Conservation (phyloP, 2,888 invertebrate genomes). For the Julus scandinavius region DNA sequence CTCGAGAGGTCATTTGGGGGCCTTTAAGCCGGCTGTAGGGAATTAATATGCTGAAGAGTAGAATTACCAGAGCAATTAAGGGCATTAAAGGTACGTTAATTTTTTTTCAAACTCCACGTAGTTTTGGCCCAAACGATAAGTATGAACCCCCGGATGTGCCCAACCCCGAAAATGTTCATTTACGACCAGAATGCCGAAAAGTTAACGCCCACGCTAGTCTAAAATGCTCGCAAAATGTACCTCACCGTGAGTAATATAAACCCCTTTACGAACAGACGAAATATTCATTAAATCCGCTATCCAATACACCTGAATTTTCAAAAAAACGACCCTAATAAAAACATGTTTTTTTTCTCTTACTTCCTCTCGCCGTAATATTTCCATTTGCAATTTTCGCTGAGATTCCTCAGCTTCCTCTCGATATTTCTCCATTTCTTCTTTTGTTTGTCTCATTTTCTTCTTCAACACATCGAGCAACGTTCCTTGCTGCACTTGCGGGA, state of each 20-base stretch:
- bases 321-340: not conserved
- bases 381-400: conserved; percentile 93
- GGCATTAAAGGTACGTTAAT: not conserved
- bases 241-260: not conserved
- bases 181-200: not conserved
- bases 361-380: conserved; percentile 97
- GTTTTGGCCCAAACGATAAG: not conserved
- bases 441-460: conserved; percentile 99
- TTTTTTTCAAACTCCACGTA: not conserved
- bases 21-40: not conserved
- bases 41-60: not conserved
- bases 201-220: not conserved
- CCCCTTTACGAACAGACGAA: not conserved
- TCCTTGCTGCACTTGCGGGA: conserved; percentile 77
- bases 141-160: conserved; percentile 22
- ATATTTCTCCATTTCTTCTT: conserved; percentile 98
- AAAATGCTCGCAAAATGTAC: not conserved
- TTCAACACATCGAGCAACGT: conserved; percentile 96
- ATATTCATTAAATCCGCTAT: not conserved
- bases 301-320: not conserved
- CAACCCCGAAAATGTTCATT: conserved; percentile 7
- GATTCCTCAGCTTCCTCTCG: conserved; percentile 97
- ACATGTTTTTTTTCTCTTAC: conserved; percentile 74
- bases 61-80: not conserved
- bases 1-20: not conserved